Base-by-base conservation (phyloP, 2,113 vertebrate genomes). In the Bos javanicus region DNA sequence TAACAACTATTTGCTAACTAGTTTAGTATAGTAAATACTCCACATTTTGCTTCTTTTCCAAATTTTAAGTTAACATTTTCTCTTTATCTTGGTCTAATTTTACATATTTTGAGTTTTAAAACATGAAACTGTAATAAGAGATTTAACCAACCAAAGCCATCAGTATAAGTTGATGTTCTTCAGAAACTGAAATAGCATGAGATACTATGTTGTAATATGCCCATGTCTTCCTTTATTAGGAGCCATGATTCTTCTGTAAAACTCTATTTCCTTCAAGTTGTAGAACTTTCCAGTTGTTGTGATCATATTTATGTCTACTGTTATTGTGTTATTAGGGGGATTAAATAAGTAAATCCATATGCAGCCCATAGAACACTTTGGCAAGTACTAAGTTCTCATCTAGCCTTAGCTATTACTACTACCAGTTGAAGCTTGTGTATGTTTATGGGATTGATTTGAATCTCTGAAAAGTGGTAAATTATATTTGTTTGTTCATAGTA, bases 51-150 rank as follows among this genome's bases (percentile, higher is more conserved):
- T 87, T 96, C 43, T 87, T 50, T 87, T 95, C 16, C 82, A 85
- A 74, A 54, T 94, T 85, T 19, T 56, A 67, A 48, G 52, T 82
- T 86, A 52, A 87, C 9, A 19, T n/a, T 95, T 96, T 95, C 39
- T 94, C 43, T 56, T 67, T 89, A 80, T 87, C 67, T 59, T 12
- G 50, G 82, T 89, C 17, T 91, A 19, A 81, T 87, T 95, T 78
- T 96, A 74, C 64, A 5, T 74, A 91, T 84, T 87, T 92, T 95
- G 52, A 59, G 57, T 95, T 97, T 91, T 10, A 91, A 62, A 89
- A 83, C 36, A 30, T 71, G 23, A 74, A 76, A 62, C 10, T 83
- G 94, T 56, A 82, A 46, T 74, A 8, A 94, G 76, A 95, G 23
- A 90, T 90, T 93, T 94, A 93, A 89, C 30, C 36, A 94, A n/a